phyloP scores from a whole-genome alignment of 2,888 invertebrate species.

The Carabus problematicus region DNA sequence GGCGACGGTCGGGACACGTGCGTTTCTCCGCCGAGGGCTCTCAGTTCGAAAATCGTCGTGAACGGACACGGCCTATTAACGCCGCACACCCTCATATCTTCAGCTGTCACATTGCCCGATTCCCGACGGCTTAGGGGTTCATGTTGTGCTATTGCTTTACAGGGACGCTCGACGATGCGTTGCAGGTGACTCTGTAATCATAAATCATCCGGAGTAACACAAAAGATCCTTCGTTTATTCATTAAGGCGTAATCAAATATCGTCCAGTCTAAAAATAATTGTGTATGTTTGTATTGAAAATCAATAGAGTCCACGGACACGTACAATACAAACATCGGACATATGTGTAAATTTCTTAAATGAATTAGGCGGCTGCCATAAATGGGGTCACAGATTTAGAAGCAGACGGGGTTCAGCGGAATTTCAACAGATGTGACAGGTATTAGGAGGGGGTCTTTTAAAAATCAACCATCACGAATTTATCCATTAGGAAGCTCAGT shows the following conservation, averaged over 20 bases:
- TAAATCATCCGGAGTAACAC: slow-evolving; percentile 11
- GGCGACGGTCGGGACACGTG: slow-evolving; percentile 72
- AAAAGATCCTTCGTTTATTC: no score
- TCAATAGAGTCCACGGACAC: slow-evolving; percentile 7
- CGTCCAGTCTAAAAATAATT: slow-evolving; percentile 32
- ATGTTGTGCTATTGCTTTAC: slow-evolving; percentile 61
- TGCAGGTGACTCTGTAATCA: slow-evolving; percentile 78
- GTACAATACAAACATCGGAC: background rate
- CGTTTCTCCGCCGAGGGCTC: slow-evolving; percentile 72
- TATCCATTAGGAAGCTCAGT: no score
- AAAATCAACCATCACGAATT: no score
- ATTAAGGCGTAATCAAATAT: no score
- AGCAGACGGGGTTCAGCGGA: no score
- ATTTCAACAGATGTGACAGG: no score
- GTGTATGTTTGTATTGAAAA: slow-evolving; percentile 36
- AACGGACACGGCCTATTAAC: slow-evolving; percentile 68
- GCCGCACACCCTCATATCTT: slow-evolving; percentile 67
- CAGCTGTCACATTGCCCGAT: slow-evolving; percentile 71
- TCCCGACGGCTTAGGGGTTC: slow-evolving; percentile 58
- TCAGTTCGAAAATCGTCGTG: slow-evolving; percentile 85
- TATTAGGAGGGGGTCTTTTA: no score
- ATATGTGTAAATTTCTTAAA: background rate
- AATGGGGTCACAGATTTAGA: no score
- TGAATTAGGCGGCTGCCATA: no score
- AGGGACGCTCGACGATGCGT: slow-evolving; percentile 85